Evolutionary conservation across 2,888 invertebrate species (phyloP), one percentile per base, ranked within the genome.

Genomic region (Drosophila seclusa): DNA sequence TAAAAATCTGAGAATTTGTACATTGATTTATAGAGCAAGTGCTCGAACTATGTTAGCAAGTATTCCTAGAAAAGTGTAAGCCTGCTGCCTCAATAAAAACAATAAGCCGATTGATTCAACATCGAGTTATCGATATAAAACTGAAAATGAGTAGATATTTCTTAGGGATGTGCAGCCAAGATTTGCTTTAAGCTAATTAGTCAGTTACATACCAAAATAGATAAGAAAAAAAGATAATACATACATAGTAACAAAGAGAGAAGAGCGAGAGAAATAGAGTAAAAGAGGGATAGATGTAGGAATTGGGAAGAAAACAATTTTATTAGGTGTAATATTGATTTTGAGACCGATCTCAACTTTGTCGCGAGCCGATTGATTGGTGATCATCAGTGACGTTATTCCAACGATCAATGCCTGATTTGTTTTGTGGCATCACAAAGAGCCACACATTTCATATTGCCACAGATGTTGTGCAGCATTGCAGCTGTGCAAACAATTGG

Each of bases 1-100:
- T 32, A 27, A 5, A 53, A 38, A 48, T 71, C 58, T 11, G 32
- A 42, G 21, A 77, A 71, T 62, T 53, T 61, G 7, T 2, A 45
- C 16, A 16, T 24, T 8, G 24, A 31, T 45, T 29, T 27, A 36
- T n/a, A 49, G 34, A 68, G n/a, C 50, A 31, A n/a, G 21, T 45
- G 49, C 18, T 49, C 58, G 18, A 50, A 42, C 11, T 65, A 31
- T 16, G 18, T 13, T 45, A 7, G n/a, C 32, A 21, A 11, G 4
- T 10, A 34, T 48, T 18, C 4, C 13, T 16, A 38, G 34, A 40
- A 49, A 32, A 63, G 18, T 13, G n/a, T 32, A 31, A 55, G 73
- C 73, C 68, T 73, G 61, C 76, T 73, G 40, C 32, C 27, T 50
- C 11, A 18, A n/a, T 49, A 10, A 36, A 36, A 60, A n/a, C 18